A percentile compares a stretch with the other conserved stretches of the same genome.
These are phyloP conservation scores for Actenoides lindsayi DNA, from an alignment of 2,113 vertebrate genomes.

Conservation along the genomic window DNA sequence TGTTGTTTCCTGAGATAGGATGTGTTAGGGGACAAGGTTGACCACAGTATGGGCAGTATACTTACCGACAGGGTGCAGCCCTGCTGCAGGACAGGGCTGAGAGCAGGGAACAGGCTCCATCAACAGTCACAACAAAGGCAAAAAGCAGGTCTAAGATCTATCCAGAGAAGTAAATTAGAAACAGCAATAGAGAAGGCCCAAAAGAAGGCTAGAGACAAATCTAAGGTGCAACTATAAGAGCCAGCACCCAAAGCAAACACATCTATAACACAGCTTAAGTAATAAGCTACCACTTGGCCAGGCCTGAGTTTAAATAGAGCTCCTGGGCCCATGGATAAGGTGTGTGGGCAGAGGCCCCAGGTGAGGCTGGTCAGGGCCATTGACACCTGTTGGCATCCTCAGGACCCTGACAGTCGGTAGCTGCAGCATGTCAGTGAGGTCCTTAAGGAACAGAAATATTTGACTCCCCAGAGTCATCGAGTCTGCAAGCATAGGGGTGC, in stretches of 20 bases:
- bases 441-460: background rate
- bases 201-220: accelerated
- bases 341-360: background rate
- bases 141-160: accelerated
- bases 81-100: background rate
- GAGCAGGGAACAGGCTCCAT: background rate
- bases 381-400: accelerated
- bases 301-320: background rate
- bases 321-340: background rate
- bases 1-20: accelerated
- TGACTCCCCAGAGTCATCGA: background rate
- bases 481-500: background rate
- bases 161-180: accelerated
- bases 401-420: background rate
- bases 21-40: accelerated
- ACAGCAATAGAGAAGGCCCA: accelerated
- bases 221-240: accelerated
- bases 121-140: accelerated
- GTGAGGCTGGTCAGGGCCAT: background rate
- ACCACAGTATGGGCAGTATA: accelerated
- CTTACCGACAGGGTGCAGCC: accelerated
- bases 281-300: accelerated
- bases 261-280: accelerated
- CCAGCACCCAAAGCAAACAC: accelerated
- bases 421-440: accelerated